A percentile compares a stretch with the other conserved stretches of the same genome.
Conservation (phyloP, 2,888 invertebrate species). For the Acleris literana region DNA sequence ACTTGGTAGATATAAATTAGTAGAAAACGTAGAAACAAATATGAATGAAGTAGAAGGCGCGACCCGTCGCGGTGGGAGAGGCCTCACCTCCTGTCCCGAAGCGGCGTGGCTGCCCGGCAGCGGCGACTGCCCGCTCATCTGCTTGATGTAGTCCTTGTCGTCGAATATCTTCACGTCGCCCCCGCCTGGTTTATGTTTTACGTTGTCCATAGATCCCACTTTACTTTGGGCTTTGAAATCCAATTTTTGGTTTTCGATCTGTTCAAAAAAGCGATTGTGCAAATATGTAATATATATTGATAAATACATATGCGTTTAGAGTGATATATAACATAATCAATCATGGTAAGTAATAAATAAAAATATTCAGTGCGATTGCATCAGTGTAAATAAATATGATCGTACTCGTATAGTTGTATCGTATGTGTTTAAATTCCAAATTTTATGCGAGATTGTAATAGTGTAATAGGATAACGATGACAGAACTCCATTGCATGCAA, state of each 20-base stretch:
- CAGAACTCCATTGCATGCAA: slow-evolving; percentile 57
- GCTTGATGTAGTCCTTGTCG: slow-evolving; percentile 95
- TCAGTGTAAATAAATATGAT: slow-evolving; percentile 40
- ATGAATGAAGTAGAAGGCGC: slow-evolving; percentile 47
- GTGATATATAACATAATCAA: slow-evolving; percentile 29
- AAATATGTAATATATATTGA: slow-evolving; percentile 54
- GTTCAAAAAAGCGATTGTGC: slow-evolving; percentile 75
- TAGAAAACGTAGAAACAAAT: slow-evolving; percentile 42
- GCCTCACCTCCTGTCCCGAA: slow-evolving; percentile 81
- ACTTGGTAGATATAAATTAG: slow-evolving; percentile 41
- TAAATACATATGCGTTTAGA: slow-evolving; percentile 41
- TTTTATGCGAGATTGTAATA: slow-evolving; percentile 42
- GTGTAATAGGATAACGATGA: slow-evolving; percentile 46
- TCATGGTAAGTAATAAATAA: slow-evolving; percentile 16
- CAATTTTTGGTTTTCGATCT: slow-evolving; percentile 95
- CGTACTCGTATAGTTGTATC: slow-evolving; percentile 12
- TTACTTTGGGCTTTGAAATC: slow-evolving; percentile 97
- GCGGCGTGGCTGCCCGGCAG: slow-evolving; percentile 66
- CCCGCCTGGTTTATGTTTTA: slow-evolving; percentile 95
- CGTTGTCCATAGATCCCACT: slow-evolving; percentile 95
- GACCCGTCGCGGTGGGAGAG: slow-evolving; percentile 44
- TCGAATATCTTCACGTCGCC: slow-evolving; percentile 97
- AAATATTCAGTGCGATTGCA: slow-evolving; percentile 42
- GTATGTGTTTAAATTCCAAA: slow-evolving; percentile 38
- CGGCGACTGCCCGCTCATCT: slow-evolving; percentile 82